Base-by-base conservation (phyloP, 2,113 vertebrate genomes). In the Heterotilapia buettikoferi region DNA sequence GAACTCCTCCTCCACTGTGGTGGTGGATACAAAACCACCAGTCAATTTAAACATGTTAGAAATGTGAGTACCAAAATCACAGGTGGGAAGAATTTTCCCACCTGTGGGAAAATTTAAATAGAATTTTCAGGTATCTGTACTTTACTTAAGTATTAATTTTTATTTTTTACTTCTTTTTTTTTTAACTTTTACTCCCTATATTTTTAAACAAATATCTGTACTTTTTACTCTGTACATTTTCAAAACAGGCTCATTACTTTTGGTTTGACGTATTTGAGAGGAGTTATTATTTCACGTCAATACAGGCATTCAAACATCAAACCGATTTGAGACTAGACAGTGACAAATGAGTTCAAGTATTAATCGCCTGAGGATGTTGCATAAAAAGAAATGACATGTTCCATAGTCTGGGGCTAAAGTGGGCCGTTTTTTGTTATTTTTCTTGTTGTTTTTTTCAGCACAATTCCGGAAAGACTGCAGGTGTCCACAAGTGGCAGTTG, bases 401-500 rank as follows among this genome's bases (percentile, higher is more conserved):
- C n/a, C 53, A 54, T 12, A 3, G 53, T 54, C n/a, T 24, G n/a
- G n/a, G n/a, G 21, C 4, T 24, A 16, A 29, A 59, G 13, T 59
- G 56, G 56, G 5, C 1, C 0, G 3, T 59, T 29, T 16, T 29
- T 59, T 59, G 24, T 59, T 59, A 5, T 57, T 16, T 26, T 29
- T 57, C 24, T 16, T 59, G 9, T 33, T 33, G 57, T 26, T 33
- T 61, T 36, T 19, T 63, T 61, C 29, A 11, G 0, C 9, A 36
- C 59, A 63, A 63, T 29, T 19, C 59, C 2, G 0, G 16, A 11
- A 63, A 63, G 29, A 33, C 59, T 31, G 57, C 5, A 14, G 2
- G 26, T 61, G 18, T 8, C 26, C 29, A 36, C 59, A 63, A 19
- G 29, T 63, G 36, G 59, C 9, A 11, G 29, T 63, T 63, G 59